Evolutionary conservation across 2,888 invertebrate genomes (phyloP), one percentile per base, ranked within the genome.

Genomic region (Eretmocerus hayati): DNA sequence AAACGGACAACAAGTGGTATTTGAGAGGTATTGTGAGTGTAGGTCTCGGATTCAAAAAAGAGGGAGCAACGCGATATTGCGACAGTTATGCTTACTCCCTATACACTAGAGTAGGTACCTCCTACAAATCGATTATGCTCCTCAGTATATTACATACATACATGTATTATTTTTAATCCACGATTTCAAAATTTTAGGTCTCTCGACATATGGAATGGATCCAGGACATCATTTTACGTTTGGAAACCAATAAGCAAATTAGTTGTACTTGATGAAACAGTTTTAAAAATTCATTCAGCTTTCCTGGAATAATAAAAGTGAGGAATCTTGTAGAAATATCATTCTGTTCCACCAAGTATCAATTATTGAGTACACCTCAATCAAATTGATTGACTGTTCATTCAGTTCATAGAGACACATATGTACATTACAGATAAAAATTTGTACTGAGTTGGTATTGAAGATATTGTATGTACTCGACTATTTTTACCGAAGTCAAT

Each of bases 11-110:
- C 2, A 54, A 67, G 5, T 75, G 70, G 67, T 75, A 69, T 52
- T 58, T 75, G 5, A 62, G 71, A 37, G 76, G 76, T 1, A 63
- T 76, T 44, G 75, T 76, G 4, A 75, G 75, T 51, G 61, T 71
- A 26, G 68, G 71, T 8, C 56, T 72, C 5, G 64, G 62, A 5
- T 48, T 57, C 23, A 53, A 41, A 9, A 19, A 41, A 19, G 9
- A 33, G 1, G 63, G 59, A 8, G 66, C 60, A 1, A 5, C 18
- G 13, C 54, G 48, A 39, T 48, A 40, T 26, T 73, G 73, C 48
- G 56, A 72, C 53, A 64, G 59, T 42, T 56, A 63, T 37, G 52
- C 65, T 3, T 72, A 69, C 52, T 62, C 71, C 15, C 57, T 73
- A 16, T 74, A 69, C 40, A 74, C 73, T 2, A 55, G 53, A 56